phyloP scores from a whole-genome alignment of 2,888 invertebrate species.

The Amphimallon solstitiale region DNA sequence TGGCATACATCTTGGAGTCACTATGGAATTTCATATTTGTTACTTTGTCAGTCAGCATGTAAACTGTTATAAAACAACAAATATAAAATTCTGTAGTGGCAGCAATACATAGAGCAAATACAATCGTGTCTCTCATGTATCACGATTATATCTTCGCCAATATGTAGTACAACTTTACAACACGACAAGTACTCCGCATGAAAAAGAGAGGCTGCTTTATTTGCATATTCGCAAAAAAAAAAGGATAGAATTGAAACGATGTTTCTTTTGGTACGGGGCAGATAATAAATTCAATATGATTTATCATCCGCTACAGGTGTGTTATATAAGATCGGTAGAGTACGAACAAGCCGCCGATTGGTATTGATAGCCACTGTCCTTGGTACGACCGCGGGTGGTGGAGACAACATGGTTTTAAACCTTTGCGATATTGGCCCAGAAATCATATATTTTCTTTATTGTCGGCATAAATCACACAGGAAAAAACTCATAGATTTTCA shows the following conservation, averaged over 20 bases:
- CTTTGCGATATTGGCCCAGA: constrained; percentile 1
- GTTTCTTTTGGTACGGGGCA: constrained; percentile 1
- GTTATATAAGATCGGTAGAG: constrained; percentile 22
- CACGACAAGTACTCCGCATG: neutral
- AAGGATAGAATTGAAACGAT: neutral
- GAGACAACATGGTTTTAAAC: constrained; percentile 15
- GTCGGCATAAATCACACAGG: neutral
- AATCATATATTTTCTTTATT: constrained; percentile 25
- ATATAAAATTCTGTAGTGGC: too few relatives aligned
- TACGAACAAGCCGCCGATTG: constrained; percentile 24
- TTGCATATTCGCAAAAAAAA: constrained; percentile 10
- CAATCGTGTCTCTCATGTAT: too few relatives aligned
- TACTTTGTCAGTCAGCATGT: too few relatives aligned
- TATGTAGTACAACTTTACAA: too few relatives aligned
- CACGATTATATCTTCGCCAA: too few relatives aligned
- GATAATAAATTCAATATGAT: constrained; percentile 4
- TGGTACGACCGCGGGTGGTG: constrained; percentile 22
- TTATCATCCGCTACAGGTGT: constrained; percentile 11
- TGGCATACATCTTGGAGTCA: too few relatives aligned
- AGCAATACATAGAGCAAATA: too few relatives aligned
- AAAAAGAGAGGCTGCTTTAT: neutral
- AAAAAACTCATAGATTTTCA: neutral
- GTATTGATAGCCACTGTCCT: constrained; percentile 28
- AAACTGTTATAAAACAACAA: too few relatives aligned
- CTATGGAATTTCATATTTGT: too few relatives aligned